Evolutionary conservation across 2,113 vertebrate species (phyloP), one percentile per base, ranked within the genome.

Genomic region (Diadophis punctatus): DNA sequence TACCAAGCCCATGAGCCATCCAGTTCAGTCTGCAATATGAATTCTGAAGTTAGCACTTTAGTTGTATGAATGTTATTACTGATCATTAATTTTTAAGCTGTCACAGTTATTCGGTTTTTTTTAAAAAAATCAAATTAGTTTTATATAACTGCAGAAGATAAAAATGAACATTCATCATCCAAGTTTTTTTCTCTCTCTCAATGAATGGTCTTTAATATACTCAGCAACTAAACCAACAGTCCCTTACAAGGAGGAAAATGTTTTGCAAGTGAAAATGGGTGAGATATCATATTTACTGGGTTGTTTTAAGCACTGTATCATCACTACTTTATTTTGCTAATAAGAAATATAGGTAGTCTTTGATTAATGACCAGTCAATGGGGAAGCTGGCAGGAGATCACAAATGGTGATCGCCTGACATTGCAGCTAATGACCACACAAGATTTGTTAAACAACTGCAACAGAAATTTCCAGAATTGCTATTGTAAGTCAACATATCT

Each of bases 11-110:
- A 85, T 96, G 92, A 96, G 58, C 95, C 93, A 95, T 95, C 91
- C 2, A 25, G 7, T 94, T 90, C 96, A 94, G 93, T 52, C 74
- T 90, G 34, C 94, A 95, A 93, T 94, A 90, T 60, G 53, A 43
- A 94, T 94, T 91, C 94, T 92, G 93, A 90, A 91, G 60, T 86
- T 94, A 86, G 93, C 90, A 91, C 95, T 56, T 92, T 91, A 16
- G 93, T 96, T 94, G 84, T 86, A n/a, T 80, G 63, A 27, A 89
- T 91, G 58, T 96, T 95, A 96, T 94, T 96, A 93, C 92, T 93
- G 84, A 85, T 86, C 95, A 96, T 97, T 95, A 95, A 96, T 96
- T 97, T 96, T 97, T 96, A 94, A 96, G 86, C 94, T 93, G 91
- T 93, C 92, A 90, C 56, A 90, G 63, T 25, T 85, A 93, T 93